These are phyloP conservation scores for Trichechus manatus DNA, from an alignment of 2,113 vertebrate species.

Conservation along the genomic window DNA sequence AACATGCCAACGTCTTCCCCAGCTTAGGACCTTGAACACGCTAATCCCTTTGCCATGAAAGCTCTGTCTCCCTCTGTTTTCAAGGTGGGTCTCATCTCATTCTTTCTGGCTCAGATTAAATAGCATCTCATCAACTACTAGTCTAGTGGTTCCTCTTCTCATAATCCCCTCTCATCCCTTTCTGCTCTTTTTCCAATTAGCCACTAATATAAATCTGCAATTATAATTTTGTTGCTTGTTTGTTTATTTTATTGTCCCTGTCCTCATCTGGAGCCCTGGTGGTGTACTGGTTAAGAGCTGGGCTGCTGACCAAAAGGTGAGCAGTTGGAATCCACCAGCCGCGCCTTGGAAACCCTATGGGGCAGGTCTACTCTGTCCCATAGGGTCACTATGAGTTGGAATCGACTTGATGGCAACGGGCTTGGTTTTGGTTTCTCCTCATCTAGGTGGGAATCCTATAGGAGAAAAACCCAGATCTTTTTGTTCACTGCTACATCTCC, in stretches of 20 bases:
- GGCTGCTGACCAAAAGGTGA: too few species aligned
- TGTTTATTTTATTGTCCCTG: not conserved
- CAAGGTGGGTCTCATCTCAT: not conserved
- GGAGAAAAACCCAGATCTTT: not conserved
- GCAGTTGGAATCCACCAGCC: too few species aligned
- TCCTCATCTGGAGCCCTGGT: not conserved
- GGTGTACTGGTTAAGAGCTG: not conserved
- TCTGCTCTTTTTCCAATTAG: not conserved
- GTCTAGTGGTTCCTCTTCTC: not conserved
- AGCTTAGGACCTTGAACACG: not conserved
- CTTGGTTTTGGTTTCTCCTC: not conserved
- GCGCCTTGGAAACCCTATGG: not conserved
- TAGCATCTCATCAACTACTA: rapidly evolving
- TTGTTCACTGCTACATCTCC: not conserved
- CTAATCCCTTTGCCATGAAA: not conserved
- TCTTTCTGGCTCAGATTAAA: not conserved
- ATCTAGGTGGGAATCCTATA: not conserved
- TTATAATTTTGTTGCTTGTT: too few species aligned
- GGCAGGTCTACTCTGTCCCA: too few species aligned
- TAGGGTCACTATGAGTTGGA: too few species aligned
- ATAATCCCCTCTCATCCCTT: not conserved
- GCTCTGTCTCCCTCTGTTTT: not conserved
- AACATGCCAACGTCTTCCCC: not conserved
- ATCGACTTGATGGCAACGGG: too few species aligned
- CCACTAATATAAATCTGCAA: not conserved